Conservation (phyloP, 2,888 invertebrate genomes). For the Trichopoda pennipes region DNA sequence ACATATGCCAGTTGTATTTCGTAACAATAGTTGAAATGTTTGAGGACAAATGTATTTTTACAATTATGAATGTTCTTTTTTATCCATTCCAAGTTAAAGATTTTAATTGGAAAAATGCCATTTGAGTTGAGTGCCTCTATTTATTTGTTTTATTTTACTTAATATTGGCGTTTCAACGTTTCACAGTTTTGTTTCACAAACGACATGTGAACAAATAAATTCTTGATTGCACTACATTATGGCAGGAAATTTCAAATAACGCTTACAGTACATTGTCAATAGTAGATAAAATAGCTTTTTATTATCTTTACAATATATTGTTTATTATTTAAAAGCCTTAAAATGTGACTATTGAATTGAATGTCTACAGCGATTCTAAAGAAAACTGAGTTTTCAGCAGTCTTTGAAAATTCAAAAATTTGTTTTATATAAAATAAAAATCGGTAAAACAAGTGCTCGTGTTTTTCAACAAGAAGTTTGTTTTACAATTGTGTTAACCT, state of each 20-base stretch:
- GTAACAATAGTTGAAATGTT: not conserved
- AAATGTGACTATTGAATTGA: too few species aligned
- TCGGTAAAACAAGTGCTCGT: too few species aligned
- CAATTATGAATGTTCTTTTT: not conserved
- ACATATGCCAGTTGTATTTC: too few species aligned
- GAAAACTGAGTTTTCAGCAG: too few species aligned
- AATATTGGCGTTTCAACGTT: too few species aligned
- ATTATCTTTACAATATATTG: not conserved
- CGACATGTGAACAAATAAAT: constrained; percentile 17
- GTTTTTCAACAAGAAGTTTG: too few species aligned
- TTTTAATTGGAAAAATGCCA: constrained; percentile 1
- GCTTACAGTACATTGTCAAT: not conserved
- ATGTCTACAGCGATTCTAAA: too few species aligned
- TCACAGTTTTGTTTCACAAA: not conserved
- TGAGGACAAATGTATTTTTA: not conserved
- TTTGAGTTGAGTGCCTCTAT: not conserved
- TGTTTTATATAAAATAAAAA: too few species aligned
- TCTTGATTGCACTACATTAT: not conserved
- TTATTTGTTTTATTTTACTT: not conserved
- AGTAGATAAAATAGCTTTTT: not conserved
- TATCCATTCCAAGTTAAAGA: not conserved
- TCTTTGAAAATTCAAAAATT: too few species aligned
- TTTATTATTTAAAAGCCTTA: not conserved
- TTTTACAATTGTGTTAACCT: too few species aligned
- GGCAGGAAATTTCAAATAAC: not conserved